Base-by-base conservation (phyloP, 2,888 invertebrate genomes). In the Macrophya alboannulata region DNA sequence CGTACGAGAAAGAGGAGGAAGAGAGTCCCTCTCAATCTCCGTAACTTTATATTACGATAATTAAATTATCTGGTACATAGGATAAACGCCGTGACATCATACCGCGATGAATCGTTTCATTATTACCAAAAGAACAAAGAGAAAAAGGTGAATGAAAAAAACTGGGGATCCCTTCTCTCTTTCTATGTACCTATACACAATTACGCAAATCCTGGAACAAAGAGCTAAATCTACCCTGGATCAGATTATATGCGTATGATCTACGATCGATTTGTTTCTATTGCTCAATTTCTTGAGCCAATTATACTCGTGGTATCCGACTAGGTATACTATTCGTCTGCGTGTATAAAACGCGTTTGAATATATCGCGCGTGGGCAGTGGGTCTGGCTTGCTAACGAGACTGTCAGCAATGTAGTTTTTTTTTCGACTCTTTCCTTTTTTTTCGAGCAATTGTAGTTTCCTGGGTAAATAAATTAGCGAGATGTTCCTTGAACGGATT, bases 211-310 rank as follows among this genome's bases (percentile, higher is more conserved):
- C 77, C 37, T 31, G 31, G 37, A 77, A 77, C 51, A 77, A 77
- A 77, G 77, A 77, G 25, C 12, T 74, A 21, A 31, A 68, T 68
- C 37, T n/a, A 25, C 10, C 31, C n/a, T 45, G 25, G 25, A 74
- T 74, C 72, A 45, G n/a, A 74, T 74, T 37, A 74, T 21, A 59
- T 12, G 79, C n/a, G 25, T 62, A 59, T 59, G 81, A 62, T 81
- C 31, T 31, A 79, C 51, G 79, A 79, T 37, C 79, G 45, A 79
- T 79, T 79, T 55, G 40, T 59, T 79, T 79, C 37, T 31, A 62
- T 81, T 81, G 81, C 81, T 81, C 62, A 81, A 62, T 81, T 62
- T 31, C 81, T 81, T 31, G 25, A 55, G 77, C 51, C 51, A 77
- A 77, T 77, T 55, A 72, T 45, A 31, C 48, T 37, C 37, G 37